Base-by-base conservation (phyloP, 2,797 vertebrate species). In the Alcedo quadribrachys region DNA sequence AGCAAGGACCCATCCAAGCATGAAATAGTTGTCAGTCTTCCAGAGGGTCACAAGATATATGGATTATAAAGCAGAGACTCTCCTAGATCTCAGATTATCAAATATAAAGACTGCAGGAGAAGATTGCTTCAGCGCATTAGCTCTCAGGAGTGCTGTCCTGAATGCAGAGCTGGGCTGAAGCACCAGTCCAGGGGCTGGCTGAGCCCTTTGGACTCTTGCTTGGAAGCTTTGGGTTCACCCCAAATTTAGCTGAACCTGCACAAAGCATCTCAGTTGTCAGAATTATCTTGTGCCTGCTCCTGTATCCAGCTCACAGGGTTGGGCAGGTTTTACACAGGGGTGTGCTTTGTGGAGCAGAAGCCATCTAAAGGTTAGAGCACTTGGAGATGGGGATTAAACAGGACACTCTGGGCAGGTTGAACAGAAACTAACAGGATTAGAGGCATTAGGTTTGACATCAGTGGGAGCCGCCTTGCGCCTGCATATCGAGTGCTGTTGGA, bases 1-100 rank as follows among this genome's bases (percentile, higher is more conserved):
- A 95, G 92, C 87, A 94, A 93, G 85, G 87, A 96, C 87, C 90
- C 87, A 92, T 66, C 68, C n/a, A 1, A 94, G 94, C 91, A 75
- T 96, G 95, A 96, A 96, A 96, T 96, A 94, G 92, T 94, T 96
- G 94, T 95, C 96, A 95, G 90, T 75, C 81, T 93, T 96, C 92
- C 95, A 94, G 96, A 95, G 94, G 95, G 92, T 95, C 95, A 96
- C 90, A 94, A 95, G 94, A 96, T 96, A 88, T 92, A 96, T 95
- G 95, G 96, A 82, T 95, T 95, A 94, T 93, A 85, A 94, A 95
- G 87, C 91, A 80, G 84, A 94, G 81, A 92, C 95, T 96, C 94
- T 89, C 91, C 90, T 86, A 80, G 81, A 92, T 77, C 91, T 77
- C 79, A 77, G 91, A 90, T 95, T 91, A 93, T 94, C 92, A 88